Evolutionary conservation across 2,888 invertebrate genomes (phyloP), one percentile per base, ranked within the genome.

Genomic region (Tryphoninae sp.): DNA sequence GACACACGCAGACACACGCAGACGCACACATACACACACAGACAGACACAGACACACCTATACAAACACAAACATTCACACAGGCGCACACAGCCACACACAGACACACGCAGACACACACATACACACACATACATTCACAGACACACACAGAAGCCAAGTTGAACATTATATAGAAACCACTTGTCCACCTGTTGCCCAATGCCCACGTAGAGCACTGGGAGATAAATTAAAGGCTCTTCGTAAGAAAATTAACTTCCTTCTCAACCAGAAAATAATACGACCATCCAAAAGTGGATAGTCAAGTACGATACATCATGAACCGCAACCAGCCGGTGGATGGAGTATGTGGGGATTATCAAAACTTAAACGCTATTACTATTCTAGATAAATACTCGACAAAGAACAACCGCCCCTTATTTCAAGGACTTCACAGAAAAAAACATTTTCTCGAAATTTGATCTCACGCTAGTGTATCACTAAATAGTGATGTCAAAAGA

Each of bases 341-440:
- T 67, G 81, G 74, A 55, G 75, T 65, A 1, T 76, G 65, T 23
- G 73, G 81, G 7, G 78, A 81, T 11, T 81, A 61, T 49, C 45
- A 75, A 6, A 40, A 40, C 1, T 61, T 80, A 1, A 75, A 80
- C 51, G 22, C 53, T 6, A 22, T 23, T 6, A 76, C 81, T 19
- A 49, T 73, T 0, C 81, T 77, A 8, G 73, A 81, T 1, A 13
- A 49, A 7, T 67, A 49, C 26, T 51, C 65, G 7, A 16, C 40
- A 19, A 16, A 16, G 1, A 23, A 67, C 23, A 67, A 6, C 23
- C 33, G 19, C 3, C 42, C 19, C 16, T n/a, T 62, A 33, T 62
- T 62, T 16, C 62, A 62, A 40, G 13, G 40, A 16, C 40, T 62
- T 0, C 49, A 65, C 23, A n/a, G 23, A 2, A 49, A 49, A 49